phyloP scores from a whole-genome alignment of 2,888 invertebrate species.

The Lasioglossum figueresi region DNA sequence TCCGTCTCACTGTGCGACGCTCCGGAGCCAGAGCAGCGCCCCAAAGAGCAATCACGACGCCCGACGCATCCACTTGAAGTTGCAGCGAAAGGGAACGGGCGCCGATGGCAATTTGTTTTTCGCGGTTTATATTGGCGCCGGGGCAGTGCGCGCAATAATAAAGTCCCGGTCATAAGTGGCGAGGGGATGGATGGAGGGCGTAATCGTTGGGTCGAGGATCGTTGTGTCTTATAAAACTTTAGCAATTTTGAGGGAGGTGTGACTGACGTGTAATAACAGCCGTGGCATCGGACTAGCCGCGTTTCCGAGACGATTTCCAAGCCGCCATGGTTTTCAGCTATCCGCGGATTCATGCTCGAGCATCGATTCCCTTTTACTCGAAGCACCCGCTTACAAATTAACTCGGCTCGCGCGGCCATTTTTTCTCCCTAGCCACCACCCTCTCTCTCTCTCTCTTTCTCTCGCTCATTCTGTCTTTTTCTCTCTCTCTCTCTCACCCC shows the following conservation, averaged over 20 bases:
- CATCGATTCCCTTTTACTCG: slow-evolving; percentile 55
- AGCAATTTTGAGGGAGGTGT: slow-evolving; percentile 74
- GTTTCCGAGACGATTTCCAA: slow-evolving; percentile 61
- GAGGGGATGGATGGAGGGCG: too few relatives aligned
- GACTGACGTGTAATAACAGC: slow-evolving; percentile 77
- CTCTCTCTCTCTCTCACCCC: not conserved
- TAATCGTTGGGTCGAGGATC: slow-evolving; percentile 64
- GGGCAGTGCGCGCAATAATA: slow-evolving; percentile 57
- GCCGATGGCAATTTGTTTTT: slow-evolving; percentile 44
- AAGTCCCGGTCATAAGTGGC: slow-evolving; percentile 63
- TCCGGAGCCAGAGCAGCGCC: not conserved
- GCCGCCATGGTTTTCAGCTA: slow-evolving; percentile 30
- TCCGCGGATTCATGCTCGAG: slow-evolving; percentile 55
- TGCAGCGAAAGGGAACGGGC: not conserved
- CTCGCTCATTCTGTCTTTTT: not conserved
- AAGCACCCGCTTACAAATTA: slow-evolving; percentile 68
- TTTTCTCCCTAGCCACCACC: slow-evolving; percentile 32
- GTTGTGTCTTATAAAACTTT: slow-evolving; percentile 75
- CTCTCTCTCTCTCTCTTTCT: not conserved
- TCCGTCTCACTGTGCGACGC: not conserved
- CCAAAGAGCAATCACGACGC: not conserved
- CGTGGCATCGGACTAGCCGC: slow-evolving; percentile 54
- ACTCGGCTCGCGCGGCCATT: slow-evolving; percentile 51
- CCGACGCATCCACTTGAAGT: not conserved
- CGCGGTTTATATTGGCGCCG: slow-evolving; percentile 32